Base-by-base conservation (phyloP, 2,888 invertebrate genomes). In the Leuctra nigra region DNA sequence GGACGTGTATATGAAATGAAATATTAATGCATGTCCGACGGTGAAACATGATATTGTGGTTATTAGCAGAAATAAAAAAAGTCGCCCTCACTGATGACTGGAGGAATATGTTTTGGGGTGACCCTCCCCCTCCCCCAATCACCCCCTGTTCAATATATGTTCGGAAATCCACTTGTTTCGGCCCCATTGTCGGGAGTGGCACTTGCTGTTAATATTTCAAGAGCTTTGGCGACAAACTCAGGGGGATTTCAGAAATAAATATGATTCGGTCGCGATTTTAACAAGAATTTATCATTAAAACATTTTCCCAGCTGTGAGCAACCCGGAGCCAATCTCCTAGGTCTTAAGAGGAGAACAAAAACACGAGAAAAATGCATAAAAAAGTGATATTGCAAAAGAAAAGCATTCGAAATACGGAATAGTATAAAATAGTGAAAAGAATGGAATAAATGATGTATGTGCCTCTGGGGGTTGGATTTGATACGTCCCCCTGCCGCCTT, bases 241-340 rank as follows among this genome's bases (percentile, higher is more conserved):
- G 53, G 36, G 57, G 18, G 36, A 53, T 35, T 35, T 36, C 33
- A 18, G n/a, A n/a, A 38, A 33, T 16, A 36, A 52, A 52, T 20
- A 33, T 33, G 41, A 14, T 33, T 56, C 38, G 53, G 24, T 36
- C 13, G 18, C 25, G 53, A 35, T 50, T 50, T 50, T 14, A 24
- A 55, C 58, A 55, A 38, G 58, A 38, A 56, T 48, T 46, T 56
- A 53, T 33, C 56, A 50, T 54, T 56, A 59, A 59, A 56, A 56
- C 41, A 56, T 47, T 59, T 54, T n/a, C 29, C 24, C 35, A 50
- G 25, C 50, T 48, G 47, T 39, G 39, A 4, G 54, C 22, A 16
- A 41, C 35, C 35, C 35, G 35, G n/a, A 22, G 6, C 2, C 13
- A 7, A n/a, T 20, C 29, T 38, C 38, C n/a, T n/a, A n/a, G n/a